phyloP scores from a whole-genome alignment of 2,113 vertebrate genomes.

The Notarius lentiginosus region DNA sequence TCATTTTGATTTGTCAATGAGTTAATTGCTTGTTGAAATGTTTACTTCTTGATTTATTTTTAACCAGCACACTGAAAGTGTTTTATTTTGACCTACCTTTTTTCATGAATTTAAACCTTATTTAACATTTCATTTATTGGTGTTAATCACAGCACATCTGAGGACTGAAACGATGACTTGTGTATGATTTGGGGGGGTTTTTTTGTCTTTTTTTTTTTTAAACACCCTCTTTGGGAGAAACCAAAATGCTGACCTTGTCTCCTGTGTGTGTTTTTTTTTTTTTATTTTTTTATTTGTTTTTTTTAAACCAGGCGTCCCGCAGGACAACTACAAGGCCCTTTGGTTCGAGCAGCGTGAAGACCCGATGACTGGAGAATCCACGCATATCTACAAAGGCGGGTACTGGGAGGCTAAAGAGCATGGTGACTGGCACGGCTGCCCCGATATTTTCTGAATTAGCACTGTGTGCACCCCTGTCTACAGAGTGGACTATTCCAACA shows the following conservation, averaged over 20 bases:
- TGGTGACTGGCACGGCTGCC: slow-evolving; percentile 83
- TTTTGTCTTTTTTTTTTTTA: not conserved
- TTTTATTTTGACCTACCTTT: too few species aligned
- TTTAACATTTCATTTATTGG: not conserved
- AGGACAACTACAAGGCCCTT: slow-evolving; percentile 83
- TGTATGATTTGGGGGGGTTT: too few species aligned
- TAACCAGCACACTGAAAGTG: too few species aligned
- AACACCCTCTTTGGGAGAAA: not conserved
- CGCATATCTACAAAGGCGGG: slow-evolving; percentile 88
- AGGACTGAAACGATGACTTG: not conserved
- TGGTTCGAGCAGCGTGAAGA: slow-evolving; percentile 91
- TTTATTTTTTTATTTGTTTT: not conserved
- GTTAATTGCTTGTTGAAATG: too few species aligned
- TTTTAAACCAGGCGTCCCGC: slow-evolving; percentile 69
- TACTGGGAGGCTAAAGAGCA: slow-evolving; percentile 92
- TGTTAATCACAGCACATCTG: not conserved
- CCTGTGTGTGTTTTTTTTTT: not conserved
- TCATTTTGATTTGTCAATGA: not conserved
- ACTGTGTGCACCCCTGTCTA: slow-evolving; percentile 38
- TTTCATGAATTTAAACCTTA: not conserved
- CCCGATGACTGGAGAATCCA: slow-evolving; percentile 79
- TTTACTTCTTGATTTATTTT: not conserved
- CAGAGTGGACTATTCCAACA: not conserved
- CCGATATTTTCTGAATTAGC: slow-evolving; percentile 82
- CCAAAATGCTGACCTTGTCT: not conserved